Evolutionary conservation across 2,888 invertebrate species (phyloP).

Genomic region (Acleris literana): DNA sequence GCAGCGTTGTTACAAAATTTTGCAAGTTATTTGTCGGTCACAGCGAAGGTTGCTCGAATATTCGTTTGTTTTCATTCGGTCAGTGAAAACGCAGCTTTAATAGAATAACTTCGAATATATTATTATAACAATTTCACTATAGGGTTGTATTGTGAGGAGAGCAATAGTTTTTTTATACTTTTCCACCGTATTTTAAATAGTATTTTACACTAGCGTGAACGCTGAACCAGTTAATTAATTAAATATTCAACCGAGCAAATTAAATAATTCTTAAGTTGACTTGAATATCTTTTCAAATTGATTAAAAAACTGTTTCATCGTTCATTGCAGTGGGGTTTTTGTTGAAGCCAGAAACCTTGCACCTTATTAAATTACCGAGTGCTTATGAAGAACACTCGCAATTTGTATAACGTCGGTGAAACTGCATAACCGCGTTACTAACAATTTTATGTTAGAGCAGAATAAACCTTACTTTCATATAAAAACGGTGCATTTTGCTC

Average conservation of each 20-base stretch:
- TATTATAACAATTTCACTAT: constrained; percentile 3
- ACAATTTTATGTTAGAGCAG: too few relatives aligned
- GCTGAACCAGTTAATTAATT: constrained; percentile 8
- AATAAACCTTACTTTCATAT: too few relatives aligned
- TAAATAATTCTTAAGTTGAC: not conserved
- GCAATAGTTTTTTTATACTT: constrained; percentile 13
- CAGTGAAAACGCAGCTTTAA: constrained; percentile 37
- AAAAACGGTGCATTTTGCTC: too few relatives aligned
- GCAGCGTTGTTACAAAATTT: constrained; percentile 7
- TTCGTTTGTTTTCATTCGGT: constrained; percentile 30
- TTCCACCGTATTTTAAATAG: not conserved
- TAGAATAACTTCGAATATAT: constrained; percentile 18
- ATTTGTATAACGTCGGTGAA: too few relatives aligned
- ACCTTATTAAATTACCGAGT: too few relatives aligned
- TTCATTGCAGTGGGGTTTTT: constrained; percentile 1
- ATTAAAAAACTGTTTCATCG: constrained; percentile 9
- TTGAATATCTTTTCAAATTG: constrained; percentile 11
- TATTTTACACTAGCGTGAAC: constrained; percentile 4
- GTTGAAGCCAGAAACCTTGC: not conserved
- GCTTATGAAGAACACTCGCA: too few relatives aligned
- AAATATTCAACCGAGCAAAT: not conserved
- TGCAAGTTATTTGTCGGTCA: constrained; percentile 11
- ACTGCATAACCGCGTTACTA: too few relatives aligned
- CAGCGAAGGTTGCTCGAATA: constrained; percentile 22
- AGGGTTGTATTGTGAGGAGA: constrained; percentile 14